These are phyloP conservation scores for Palythoa caribaeorum DNA, from an alignment of 92 coral and sea anemone genomes.

Conservation along the genomic window DNA sequence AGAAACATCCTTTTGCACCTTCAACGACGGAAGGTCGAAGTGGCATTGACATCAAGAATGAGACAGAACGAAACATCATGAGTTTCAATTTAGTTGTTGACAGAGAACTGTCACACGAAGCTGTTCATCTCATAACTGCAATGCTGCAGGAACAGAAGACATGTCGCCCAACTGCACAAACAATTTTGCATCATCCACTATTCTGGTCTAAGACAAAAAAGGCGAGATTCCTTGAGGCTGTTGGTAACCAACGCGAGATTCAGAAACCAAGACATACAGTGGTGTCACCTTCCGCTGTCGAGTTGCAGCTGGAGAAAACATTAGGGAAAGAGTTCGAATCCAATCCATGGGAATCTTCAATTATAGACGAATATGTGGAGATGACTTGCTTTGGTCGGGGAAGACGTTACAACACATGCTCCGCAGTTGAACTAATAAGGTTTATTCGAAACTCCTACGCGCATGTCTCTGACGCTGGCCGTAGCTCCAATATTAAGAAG, in stretches of 20 bases:
- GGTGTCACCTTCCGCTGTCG: slow-evolving; percentile 25
- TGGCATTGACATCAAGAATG: slow-evolving; percentile 39
- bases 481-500: slow-evolving; percentile 14
- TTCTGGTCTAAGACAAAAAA: slow-evolving; percentile 51
- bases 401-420: slow-evolving; percentile 30
- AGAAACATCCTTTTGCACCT: slow-evolving; percentile 49
- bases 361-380: slow-evolving; percentile 31
- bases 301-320: slow-evolving; percentile 31
- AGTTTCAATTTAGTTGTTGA: not conserved
- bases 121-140: slow-evolving; percentile 18
- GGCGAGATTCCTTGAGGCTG: slow-evolving; percentile 43
- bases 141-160: slow-evolving; percentile 14
- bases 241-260: slow-evolving; percentile 53
- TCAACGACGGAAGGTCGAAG: slow-evolving; percentile 17
- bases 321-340: slow-evolving; percentile 26
- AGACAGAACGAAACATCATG: slow-evolving; percentile 29
- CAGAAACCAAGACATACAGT: slow-evolving; percentile 41
- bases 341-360: slow-evolving; percentile 32
- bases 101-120: slow-evolving; percentile 19
- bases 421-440: slow-evolving; percentile 44
- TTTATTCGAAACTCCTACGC: slow-evolving; percentile 51
- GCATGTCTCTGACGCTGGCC: slow-evolving; percentile 35
- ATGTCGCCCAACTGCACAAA: slow-evolving; percentile 28
- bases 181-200: slow-evolving; percentile 20
- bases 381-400: slow-evolving; percentile 41